Base-by-base conservation (phyloP, 2,797 vertebrate genomes). In the Rhincodon typus region DNA sequence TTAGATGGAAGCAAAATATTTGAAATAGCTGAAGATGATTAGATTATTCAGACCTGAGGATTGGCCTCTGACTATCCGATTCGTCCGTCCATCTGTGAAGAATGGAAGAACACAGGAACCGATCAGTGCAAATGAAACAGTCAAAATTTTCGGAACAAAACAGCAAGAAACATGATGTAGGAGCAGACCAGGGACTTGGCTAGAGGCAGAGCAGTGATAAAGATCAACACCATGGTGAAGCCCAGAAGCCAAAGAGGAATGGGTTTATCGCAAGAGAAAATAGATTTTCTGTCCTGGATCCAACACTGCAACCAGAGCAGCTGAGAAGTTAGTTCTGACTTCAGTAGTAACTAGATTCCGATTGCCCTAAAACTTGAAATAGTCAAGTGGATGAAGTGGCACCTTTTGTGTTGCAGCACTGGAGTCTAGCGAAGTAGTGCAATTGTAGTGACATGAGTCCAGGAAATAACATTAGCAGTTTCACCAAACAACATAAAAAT, bases 381-480 rank as follows among this genome's bases (percentile, higher is more conserved):
- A 42, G 13, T 8, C 34, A n/a, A 77, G 30, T 82, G 77, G 15
- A n/a, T 3, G 6, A 79, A n/a, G 46, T 50, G 46, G 46, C 46
- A 50, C 46, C 46, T 50, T 50, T 12, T n/a, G 74, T 34, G 50
- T 53, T 25, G 0, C 27, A 53, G 23, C 23, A 50, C 10, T 30
- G 2, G n/a, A 82, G 27, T 62, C 27, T 62, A 30, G 27, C 1
- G 10, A 27, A 57, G 27, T 30, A 90, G 27, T 34, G 30, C 4
- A 34, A 30, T 62, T 57, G 53, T 6, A 53, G 10, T 53, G 10
- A 27, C 86, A 30, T 53, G 53, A 90, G 15, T 62, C 50, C 27
- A 34, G 53, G 87, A 90, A 90, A 62, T n/a, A 90, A 62, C 34
- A 34, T 90, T 90, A 38, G 46, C 84, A 90, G 50, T 90, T 90